These are phyloP conservation scores for Ascaphus truei DNA, from an alignment of 2,113 vertebrate species.

Conservation along the genomic window DNA sequence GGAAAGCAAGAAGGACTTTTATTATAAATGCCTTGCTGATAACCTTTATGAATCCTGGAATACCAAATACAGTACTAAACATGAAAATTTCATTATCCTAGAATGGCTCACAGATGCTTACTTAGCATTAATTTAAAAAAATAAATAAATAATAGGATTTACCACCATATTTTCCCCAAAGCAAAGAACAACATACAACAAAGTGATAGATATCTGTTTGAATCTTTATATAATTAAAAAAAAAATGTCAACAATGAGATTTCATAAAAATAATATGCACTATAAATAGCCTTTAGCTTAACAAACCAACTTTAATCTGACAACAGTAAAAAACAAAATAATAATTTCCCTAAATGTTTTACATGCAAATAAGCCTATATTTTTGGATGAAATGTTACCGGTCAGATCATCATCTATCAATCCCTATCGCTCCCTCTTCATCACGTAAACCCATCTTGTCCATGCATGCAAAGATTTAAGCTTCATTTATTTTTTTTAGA, in stretches of 20 bases:
- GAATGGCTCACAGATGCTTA: slow-evolving; percentile 49
- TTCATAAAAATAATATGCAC: not conserved
- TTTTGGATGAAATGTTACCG: not conserved
- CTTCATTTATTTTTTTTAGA: too few relatives aligned
- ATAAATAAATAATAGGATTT: slow-evolving; percentile 11
- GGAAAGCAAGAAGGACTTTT: slow-evolving; percentile 54
- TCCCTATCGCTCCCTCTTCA: not conserved
- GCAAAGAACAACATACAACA: not conserved
- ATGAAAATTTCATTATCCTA: slow-evolving; percentile 66
- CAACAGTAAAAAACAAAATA: slow-evolving; percentile 1
- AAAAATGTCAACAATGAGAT: not conserved
- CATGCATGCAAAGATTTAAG: too few relatives aligned
- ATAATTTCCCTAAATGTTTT: not conserved
- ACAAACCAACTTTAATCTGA: not conserved
- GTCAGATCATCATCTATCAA: too few relatives aligned
- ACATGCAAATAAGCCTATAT: not conserved
- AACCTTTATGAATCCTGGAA: slow-evolving; percentile 84
- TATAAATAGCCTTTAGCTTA: not conserved
- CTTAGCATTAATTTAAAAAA: slow-evolving; percentile 41
- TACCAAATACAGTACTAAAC: slow-evolving; percentile 55
- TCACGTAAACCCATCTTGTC: too few relatives aligned
- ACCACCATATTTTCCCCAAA: not conserved
- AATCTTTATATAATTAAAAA: too few relatives aligned
- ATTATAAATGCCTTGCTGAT: slow-evolving; percentile 76
- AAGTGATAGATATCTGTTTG: not conserved